Conservation (phyloP, 2,888 invertebrate genomes). For the Drosophila recens region DNA sequence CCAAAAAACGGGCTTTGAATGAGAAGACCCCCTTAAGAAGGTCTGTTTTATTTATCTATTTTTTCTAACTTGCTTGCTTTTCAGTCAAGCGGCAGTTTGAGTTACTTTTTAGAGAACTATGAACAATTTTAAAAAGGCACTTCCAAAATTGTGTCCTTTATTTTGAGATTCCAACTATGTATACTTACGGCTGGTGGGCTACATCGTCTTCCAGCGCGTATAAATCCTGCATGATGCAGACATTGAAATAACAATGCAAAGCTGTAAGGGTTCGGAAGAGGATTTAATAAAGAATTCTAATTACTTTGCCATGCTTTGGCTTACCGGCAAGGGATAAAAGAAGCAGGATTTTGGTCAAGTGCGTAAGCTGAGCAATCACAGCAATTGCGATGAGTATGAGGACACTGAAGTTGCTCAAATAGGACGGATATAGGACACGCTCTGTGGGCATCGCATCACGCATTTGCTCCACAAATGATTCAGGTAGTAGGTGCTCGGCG, state of each 20-base stretch:
- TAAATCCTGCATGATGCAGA: conserved; percentile 86
- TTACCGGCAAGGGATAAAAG: conserved; percentile 87
- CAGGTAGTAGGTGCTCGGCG: conserved; percentile 70
- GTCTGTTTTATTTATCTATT: too few relatives aligned
- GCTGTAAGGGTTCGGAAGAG: conserved; percentile 57
- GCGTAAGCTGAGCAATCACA: conserved; percentile 90
- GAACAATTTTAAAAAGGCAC: too few relatives aligned
- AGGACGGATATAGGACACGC: conserved; percentile 88
- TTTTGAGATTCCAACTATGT: too few relatives aligned
- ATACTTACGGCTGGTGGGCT: conserved; percentile 82
- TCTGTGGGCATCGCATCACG: conserved; percentile 70
- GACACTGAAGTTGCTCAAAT: conserved; percentile 90
- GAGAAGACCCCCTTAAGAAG: too few relatives aligned
- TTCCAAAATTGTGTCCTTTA: too few relatives aligned
- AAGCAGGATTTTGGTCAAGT: conserved; percentile 89
- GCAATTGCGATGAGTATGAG: conserved; percentile 90
- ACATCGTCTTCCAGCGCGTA: conserved; percentile 87
- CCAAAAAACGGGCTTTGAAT: too few relatives aligned
- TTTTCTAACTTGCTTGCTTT: too few relatives aligned
- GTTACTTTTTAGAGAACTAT: too few relatives aligned
- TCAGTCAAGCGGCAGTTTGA: too few relatives aligned
- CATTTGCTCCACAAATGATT: conserved; percentile 70
- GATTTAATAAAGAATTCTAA: neutral
- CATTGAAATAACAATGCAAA: conserved; percentile 88
- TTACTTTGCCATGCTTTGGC: neutral